Evolutionary conservation across 2,888 invertebrate species (phyloP), one percentile per base, ranked within the genome.

Genomic region (Sinentomon sp.): DNA sequence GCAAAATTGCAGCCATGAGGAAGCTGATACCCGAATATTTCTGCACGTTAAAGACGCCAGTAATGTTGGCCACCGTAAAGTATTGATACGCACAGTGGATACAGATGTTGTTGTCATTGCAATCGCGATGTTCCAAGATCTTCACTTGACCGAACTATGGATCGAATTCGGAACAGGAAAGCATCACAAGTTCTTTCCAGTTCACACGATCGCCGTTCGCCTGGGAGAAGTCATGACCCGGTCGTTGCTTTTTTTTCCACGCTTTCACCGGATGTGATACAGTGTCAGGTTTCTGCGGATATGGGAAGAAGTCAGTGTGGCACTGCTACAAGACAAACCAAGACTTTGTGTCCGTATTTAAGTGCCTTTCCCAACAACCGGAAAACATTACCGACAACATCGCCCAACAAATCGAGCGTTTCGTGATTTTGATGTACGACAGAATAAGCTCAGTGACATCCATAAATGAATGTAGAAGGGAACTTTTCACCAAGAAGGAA

Each of bases 81-180:
- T 42, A 6, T 16, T 20, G 3, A 33, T 37, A 9, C 32, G 34
- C 10, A 42, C 41, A 23, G 41, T 42, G 9, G 38, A 41, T 33
- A 41, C 36, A 7, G 31, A 41, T 34, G 36, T 41, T 4, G 34
- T 39, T 3, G 35, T 41, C 9, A 30, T 39, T 6, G 33, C 36
- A 5, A 31, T 38, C 18, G 29, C 34, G 7, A n/a, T 32, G 9
- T 13, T 32, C 19, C 13, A 33, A 3, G 9, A 16, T 9, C 28
- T 33, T 9, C 6, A 7, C 7, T 10, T 17, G n/a, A 14, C 6
- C 7, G 33, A 33, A 4, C 5, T 33, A 14, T 33, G 30, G 31
- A 17, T 33, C 14, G 9, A 12, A n/a, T 33, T 33, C 30, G 33
- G 33, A 10, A 5, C 30, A n/a, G 31, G 33, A 13, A 14, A 29